These are phyloP conservation scores for Porites divaricata DNA, from an alignment of 92 coral and sea anemone species.

Conservation along the genomic window DNA sequence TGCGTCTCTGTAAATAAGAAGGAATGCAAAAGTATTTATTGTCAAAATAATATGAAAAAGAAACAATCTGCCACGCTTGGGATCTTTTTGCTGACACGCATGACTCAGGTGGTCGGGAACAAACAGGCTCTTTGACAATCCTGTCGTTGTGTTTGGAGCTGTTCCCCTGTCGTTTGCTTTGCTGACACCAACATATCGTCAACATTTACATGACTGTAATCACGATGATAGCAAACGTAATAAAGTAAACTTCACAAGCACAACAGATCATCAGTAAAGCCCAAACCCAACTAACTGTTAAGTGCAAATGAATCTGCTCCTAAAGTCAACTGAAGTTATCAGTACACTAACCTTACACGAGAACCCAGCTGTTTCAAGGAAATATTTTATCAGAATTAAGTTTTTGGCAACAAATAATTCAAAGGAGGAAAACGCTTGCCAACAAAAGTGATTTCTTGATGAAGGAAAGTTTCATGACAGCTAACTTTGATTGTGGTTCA, in stretches of 20 bases:
- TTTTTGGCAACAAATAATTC: not conserved
- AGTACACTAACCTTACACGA: not conserved
- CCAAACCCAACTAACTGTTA: not conserved
- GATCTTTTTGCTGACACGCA: not conserved
- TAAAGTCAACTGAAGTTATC: not conserved
- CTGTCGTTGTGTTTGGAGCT: no score
- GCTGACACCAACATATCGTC: slow-evolving; percentile 15
- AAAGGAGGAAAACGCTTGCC: not conserved
- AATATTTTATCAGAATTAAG: not conserved
- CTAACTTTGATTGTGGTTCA: not conserved
- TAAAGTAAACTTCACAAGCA: slow-evolving; percentile 16
- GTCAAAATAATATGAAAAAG: not conserved
- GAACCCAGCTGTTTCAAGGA: not conserved
- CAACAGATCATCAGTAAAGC: not conserved
- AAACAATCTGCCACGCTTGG: not conserved
- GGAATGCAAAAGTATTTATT: not conserved
- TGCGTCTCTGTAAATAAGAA: not conserved
- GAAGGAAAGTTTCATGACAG: not conserved
- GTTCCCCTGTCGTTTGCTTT: slow-evolving; percentile 1
- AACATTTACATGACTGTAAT: slow-evolving; percentile 40
- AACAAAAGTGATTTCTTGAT: slow-evolving; percentile 1
- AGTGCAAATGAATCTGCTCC: not conserved
- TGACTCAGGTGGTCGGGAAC: not conserved
- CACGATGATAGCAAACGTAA: slow-evolving; percentile 17
- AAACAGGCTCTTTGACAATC: not conserved